A percentile compares a stretch with the other conserved stretches of the same genome.
Conservation (phyloP, 2,113 vertebrate genomes). For the Platysteira castanea region DNA sequence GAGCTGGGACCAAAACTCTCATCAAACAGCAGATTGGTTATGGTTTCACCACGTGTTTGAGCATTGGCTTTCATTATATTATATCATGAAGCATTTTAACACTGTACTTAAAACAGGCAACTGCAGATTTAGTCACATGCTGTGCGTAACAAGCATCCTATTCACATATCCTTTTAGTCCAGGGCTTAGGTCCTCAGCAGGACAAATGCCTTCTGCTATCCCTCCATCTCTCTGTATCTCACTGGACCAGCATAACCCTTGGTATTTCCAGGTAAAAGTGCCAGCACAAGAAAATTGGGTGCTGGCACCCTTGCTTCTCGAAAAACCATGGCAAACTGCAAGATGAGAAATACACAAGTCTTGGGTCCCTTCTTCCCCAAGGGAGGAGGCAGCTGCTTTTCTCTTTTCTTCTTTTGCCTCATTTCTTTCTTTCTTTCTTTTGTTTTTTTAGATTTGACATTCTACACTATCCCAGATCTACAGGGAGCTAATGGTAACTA, state of each 20-base stretch:
- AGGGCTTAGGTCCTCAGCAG: neutral
- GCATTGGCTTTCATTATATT: neutral
- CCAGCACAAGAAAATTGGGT: neutral
- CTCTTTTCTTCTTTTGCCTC: neutral
- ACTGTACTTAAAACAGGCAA: neutral
- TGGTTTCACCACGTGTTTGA: neutral
- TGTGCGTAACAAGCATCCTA: neutral
- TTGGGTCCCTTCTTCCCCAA: neutral
- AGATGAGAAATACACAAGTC: neutral
- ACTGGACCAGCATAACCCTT: neutral
- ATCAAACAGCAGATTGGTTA: neutral
- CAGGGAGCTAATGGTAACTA: neutral
- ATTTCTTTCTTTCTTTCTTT: too few species aligned
- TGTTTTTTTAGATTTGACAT: neutral
- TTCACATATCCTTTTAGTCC: neutral
- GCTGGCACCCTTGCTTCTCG: neutral
- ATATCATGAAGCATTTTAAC: fast-evolving
- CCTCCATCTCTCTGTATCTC: neutral
- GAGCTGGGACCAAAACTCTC: neutral
- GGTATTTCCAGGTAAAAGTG: neutral
- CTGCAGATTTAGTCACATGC: neutral
- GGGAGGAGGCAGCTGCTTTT: neutral
- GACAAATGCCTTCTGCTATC: neutral
- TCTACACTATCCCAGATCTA: neutral
- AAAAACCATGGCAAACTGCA: neutral